phyloP scores from a whole-genome alignment of 2,888 invertebrate genomes.

The Bugula neritina region DNA sequence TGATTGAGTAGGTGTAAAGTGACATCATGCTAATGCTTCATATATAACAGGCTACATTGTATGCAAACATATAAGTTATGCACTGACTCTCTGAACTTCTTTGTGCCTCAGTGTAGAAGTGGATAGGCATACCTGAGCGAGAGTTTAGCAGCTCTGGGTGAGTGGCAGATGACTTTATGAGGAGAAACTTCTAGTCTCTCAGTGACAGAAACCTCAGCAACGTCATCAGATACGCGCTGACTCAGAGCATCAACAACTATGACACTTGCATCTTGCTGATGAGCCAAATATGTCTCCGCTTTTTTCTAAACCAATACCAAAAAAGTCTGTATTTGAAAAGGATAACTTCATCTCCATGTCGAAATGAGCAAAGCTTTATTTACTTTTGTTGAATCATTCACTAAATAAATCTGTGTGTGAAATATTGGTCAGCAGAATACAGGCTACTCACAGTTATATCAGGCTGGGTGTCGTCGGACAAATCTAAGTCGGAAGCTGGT shows the following conservation, averaged over 20 bases:
- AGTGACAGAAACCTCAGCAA: slow-evolving; percentile 37
- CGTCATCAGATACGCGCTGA: slow-evolving; percentile 27
- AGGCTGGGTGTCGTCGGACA: neutral
- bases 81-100: too few relatives aligned
- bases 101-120: too few relatives aligned
- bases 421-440: too few relatives aligned
- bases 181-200: slow-evolving; percentile 39
- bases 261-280: slow-evolving; percentile 7
- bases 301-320: neutral
- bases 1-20: too few relatives aligned
- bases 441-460: slow-evolving; percentile 24
- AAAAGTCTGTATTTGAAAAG: too few relatives aligned
- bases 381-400: too few relatives aligned
- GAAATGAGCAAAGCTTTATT: too few relatives aligned
- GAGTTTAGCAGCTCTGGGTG: slow-evolving; percentile 32
- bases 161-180: slow-evolving; percentile 40
- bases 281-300: neutral
- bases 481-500: neutral
- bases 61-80: too few relatives aligned
- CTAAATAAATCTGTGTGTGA: too few relatives aligned
- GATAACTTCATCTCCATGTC: too few relatives aligned
- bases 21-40: too few relatives aligned
- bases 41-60: too few relatives aligned
- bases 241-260: slow-evolving; percentile 28
- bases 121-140: slow-evolving; percentile 33